Conservation (phyloP, 2,797 vertebrate genomes). For the Capromys pilorides region DNA sequence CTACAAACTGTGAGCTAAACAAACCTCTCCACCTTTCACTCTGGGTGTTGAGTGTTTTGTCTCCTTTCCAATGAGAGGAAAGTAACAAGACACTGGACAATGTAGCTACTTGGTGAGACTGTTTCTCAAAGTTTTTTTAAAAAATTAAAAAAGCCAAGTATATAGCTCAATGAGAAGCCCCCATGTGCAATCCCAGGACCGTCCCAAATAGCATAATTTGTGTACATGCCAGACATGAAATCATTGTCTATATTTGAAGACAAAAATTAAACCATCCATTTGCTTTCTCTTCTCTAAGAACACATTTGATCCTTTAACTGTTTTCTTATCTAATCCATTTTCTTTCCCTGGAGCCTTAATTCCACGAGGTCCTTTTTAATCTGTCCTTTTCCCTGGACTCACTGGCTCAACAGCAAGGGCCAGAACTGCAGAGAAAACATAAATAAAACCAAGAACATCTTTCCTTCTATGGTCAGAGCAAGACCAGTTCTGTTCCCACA, state of each 20-base stretch:
- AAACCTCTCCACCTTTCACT: not conserved
- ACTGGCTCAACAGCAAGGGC: not conserved
- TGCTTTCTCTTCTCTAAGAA: constrained; percentile 39
- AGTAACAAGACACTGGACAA: not conserved
- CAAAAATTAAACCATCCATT: constrained; percentile 14
- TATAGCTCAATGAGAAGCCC: not conserved
- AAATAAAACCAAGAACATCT: not conserved
- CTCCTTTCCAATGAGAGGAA: not conserved
- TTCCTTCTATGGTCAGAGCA: not conserved
- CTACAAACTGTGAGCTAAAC: not conserved
- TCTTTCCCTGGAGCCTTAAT: not conserved
- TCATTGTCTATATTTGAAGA: constrained; percentile 17
- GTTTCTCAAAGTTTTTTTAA: not conserved
- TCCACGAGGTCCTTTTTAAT: constrained; percentile 51
- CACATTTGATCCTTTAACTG: constrained; percentile 27
- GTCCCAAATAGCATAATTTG: not conserved
- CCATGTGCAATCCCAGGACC: not conserved
- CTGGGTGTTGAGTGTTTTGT: not conserved
- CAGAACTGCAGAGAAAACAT: not conserved
- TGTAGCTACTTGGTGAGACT: not conserved
- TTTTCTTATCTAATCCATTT: constrained; percentile 21
- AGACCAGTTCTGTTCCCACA: not conserved
- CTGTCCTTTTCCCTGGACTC: not conserved
- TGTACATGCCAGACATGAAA: not conserved
- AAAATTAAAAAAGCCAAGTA: no score